Evolutionary conservation across 30 jellyfish, hydroid and myxozoan species (phyloP).

Genomic region (Nemopilema nomurai): DNA sequence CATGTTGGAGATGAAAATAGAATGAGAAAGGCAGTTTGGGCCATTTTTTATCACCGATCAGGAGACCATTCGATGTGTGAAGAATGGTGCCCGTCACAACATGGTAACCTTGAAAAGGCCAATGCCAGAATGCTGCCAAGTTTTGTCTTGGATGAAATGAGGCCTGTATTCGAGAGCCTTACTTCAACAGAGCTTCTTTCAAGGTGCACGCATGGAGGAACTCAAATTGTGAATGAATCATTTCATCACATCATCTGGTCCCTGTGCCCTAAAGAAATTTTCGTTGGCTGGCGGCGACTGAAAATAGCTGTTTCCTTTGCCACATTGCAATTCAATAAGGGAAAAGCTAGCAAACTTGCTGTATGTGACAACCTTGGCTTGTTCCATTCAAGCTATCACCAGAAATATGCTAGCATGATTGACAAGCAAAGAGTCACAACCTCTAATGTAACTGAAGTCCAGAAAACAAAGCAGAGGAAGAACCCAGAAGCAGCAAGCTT

Average conservation of each 20-base stretch:
- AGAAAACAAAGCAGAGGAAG: neutral
- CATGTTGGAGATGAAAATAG: slow-evolving; percentile 33
- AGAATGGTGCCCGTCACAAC: slow-evolving; percentile 7
- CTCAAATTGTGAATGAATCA: slow-evolving; percentile 32
- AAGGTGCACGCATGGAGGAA: slow-evolving; percentile 3
- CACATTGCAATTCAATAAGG: neutral
- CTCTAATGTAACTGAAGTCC: neutral
- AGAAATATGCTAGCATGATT: neutral
- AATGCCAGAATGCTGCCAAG: slow-evolving; percentile 18
- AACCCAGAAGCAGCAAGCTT: neutral
- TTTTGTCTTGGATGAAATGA: neutral
- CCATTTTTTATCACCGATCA: slow-evolving; percentile 8
- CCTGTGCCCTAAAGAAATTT: slow-evolving; percentile 26
- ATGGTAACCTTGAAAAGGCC: slow-evolving; percentile 3
- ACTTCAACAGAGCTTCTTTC: slow-evolving; percentile 21
- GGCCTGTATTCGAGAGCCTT: neutral
- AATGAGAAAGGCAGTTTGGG: slow-evolving; percentile 38
- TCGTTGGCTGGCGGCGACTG: slow-evolving; percentile 9
- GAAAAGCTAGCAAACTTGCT: neutral
- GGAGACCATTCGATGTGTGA: slow-evolving; percentile 39
- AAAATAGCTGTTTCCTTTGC: slow-evolving; percentile 1
- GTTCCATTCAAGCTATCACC: slow-evolving; percentile 30
- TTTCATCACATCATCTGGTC: slow-evolving; percentile 18
- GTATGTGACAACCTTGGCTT: slow-evolving; percentile 16
- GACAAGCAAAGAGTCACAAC: neutral